Base-by-base conservation (phyloP, 2,888 invertebrate genomes). In the Rhopalosiphum nymphaeae region DNA sequence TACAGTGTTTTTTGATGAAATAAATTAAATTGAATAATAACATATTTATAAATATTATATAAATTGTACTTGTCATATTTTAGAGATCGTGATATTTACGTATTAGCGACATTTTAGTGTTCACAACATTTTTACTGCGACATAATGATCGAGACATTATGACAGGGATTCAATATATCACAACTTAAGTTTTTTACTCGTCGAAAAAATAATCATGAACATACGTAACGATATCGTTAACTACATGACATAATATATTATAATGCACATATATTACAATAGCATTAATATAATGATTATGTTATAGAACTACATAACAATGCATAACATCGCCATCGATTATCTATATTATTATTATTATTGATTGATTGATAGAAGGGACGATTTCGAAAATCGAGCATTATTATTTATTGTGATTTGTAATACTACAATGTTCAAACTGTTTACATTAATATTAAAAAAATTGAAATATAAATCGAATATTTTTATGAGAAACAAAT, bases 241-340 rank as follows among this genome's bases (percentile, higher is more conserved):
- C 36, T 36, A 36, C 36, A 21, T 7, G 36, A 36, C 78, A 67
- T 36, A 78, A 61, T n/a, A n/a, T 21, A 61, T 21, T 78, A 36
- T 78, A 9, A 78, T 36, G 78, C 36, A 78, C 78, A 78, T 78
- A 78, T 78, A 78, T 78, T 78, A 78, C 78, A 78, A 78, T 78
- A 36, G 10, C 36, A 78, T 78, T 36, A 78, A 36, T 78, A 78
- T 78, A 78, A 78, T 78, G 36, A 78, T 36, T 78, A 78, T 78
- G 78, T 78, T 78, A 36, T 16, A 5, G 36, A 78, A 78, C 78
- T 36, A 78, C 21, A 78, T 36, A 16, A 16, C 78, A 78, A 36
- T 78, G 78, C 21, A 21, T 7, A 36, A 78, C 7, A 9, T 21
- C 5, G n/a, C 67, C 13, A 67, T n/a, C 2, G 9, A 36, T 21